Evolutionary conservation across 2,113 vertebrate genomes (phyloP).

Genomic region (Hippolais icterina): DNA sequence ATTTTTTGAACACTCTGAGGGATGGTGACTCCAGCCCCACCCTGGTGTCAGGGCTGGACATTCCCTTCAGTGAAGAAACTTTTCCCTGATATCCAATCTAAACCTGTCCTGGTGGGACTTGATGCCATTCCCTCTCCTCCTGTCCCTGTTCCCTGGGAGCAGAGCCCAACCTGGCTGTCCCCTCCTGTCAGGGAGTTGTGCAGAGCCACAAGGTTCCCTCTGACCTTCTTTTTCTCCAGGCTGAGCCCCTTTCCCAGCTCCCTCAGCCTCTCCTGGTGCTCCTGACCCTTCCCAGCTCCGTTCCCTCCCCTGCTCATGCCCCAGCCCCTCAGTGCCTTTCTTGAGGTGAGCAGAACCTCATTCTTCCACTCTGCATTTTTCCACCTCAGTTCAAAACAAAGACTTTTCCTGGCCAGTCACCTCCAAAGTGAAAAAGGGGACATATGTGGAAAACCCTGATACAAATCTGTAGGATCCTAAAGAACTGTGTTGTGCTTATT

Average conservation of each 20-base stretch:
- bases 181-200: neutral
- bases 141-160: neutral
- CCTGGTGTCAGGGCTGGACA: neutral
- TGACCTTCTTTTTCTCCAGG: neutral
- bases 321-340: neutral
- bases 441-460: neutral
- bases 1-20: neutral
- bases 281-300: rapidly evolving
- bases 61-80: neutral
- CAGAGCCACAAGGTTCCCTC: rapidly evolving
- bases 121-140: rapidly evolving
- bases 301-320: rapidly evolving
- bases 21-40: neutral
- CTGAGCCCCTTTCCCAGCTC: neutral
- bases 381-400: neutral
- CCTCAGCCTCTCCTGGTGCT: rapidly evolving
- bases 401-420: neutral
- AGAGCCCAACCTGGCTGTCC: rapidly evolving
- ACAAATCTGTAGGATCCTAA: neutral
- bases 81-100: neutral
- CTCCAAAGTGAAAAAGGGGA: neutral
- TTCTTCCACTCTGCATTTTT: neutral
- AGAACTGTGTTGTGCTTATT: neutral
- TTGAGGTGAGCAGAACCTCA: neutral
- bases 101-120: neutral